Base-by-base conservation (phyloP, 2,113 vertebrate species). In the Anseranas semipalmata region DNA sequence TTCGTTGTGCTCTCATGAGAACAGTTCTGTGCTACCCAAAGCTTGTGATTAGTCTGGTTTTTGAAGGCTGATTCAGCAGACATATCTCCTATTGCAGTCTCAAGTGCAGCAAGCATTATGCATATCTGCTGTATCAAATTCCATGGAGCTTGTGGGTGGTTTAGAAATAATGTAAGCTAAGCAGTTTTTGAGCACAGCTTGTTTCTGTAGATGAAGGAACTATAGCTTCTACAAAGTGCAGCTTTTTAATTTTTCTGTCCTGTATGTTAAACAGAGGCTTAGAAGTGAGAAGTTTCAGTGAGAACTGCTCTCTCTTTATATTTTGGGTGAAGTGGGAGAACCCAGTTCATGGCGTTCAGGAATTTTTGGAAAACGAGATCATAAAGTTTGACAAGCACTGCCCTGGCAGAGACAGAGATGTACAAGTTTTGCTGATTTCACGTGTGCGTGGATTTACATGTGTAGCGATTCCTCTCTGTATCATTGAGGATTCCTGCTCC, bases 31-130 rank as follows among this genome's bases (percentile, higher is more conserved):
- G 92, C 92, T 96, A 96, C 89, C 96, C 91, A 91, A 58, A 45
- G 89, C 94, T 95, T 96, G 93, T 89, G 95, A 95, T 93, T 90
- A 93, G 96, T 92, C 95, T 96, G 94, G 89, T 39, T 93, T 92
- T 93, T 94, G 94, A 95, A 97, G 93, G 95, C 95, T 96, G 94
- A 96, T 96, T 96, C 96, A 96, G 96, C 96, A 97, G 81, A 63
- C 68, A 0, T 70, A 96, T 95, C 90, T 96, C 89, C 95, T 93
- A 14, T 91, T 92, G 94, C 90, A 91, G 94, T 95, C 95, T 97
- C 94, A 89, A 96, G 91, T 96, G 95, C 95, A 90, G 96, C 84
- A 87, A 92, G 92, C 92, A 95, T 96, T 96, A 96, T 95, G 96
- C 92, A 89, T 97, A 96, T 96, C 94, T 96, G 92, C 96, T 93